Evolutionary conservation across 2,888 invertebrate genomes (phyloP).

Genomic region (Serripes groenlandicus): DNA sequence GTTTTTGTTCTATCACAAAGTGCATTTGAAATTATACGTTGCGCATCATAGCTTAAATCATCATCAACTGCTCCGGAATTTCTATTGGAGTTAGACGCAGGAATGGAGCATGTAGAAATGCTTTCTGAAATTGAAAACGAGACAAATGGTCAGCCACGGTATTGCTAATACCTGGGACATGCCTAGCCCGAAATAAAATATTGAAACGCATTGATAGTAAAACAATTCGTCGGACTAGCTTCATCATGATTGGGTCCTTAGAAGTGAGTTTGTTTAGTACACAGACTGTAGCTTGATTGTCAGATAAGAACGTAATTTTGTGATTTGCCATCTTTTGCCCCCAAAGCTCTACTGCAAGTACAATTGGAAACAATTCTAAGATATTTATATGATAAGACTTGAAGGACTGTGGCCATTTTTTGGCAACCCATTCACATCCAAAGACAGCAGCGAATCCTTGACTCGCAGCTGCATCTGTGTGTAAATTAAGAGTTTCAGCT

Average conservation of each 20-base stretch:
- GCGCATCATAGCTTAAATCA: slow-evolving; percentile 2
- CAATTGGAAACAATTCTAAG: slow-evolving; percentile 24
- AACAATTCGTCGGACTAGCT: neutral
- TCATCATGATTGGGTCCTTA: slow-evolving; percentile 24
- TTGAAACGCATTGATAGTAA: slow-evolving; percentile 6
- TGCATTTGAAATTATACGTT: neutral
- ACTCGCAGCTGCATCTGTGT: slow-evolving; percentile 47
- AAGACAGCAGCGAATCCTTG: slow-evolving; percentile 45
- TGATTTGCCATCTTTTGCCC: slow-evolving; percentile 43
- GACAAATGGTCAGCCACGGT: slow-evolving; percentile 18
- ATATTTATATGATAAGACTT: slow-evolving; percentile 25
- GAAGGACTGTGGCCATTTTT: slow-evolving; percentile 8
- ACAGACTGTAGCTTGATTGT: slow-evolving; percentile 38
- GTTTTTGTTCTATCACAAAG: slow-evolving; percentile 7
- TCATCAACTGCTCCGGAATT: neutral
- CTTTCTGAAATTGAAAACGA: slow-evolving; percentile 35
- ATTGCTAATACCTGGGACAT: slow-evolving; percentile 11
- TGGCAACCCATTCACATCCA: slow-evolving; percentile 36
- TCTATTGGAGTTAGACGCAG: neutral
- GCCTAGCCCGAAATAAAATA: slow-evolving; percentile 18
- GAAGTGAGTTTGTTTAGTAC: slow-evolving; percentile 34
- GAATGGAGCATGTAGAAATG: slow-evolving; percentile 10
- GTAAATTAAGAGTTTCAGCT: slow-evolving; percentile 17
- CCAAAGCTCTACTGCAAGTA: slow-evolving; percentile 37
- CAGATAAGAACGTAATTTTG: slow-evolving; percentile 35